Percentiles rank a stretch among this genome's conserved stretches.
phyloP scores from a whole-genome alignment of 64 coral and sea anemone genomes.

The Montipora foliosa region DNA sequence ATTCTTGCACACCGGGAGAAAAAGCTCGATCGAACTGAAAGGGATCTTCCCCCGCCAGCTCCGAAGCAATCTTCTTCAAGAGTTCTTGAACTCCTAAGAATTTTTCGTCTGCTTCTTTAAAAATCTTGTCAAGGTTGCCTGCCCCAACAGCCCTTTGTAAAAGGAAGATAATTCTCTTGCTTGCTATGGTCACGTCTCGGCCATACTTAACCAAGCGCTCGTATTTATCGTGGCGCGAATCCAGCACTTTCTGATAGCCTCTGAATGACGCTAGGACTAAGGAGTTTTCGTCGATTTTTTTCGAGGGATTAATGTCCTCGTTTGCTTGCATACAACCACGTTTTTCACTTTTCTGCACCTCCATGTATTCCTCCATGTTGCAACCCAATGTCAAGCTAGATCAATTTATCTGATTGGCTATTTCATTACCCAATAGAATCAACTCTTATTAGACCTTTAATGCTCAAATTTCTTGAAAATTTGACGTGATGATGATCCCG shows the following conservation, averaged over 20 bases:
- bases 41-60: conserved; percentile 64
- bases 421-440: no score
- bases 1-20: conserved; percentile 72
- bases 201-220: conserved; percentile 73
- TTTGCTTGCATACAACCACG: no score
- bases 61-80: conserved; percentile 67
- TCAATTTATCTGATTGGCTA: no score
- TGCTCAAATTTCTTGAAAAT: no score
- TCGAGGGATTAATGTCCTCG: background rate
- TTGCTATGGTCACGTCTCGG: conserved; percentile 72
- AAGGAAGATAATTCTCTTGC: conserved; percentile 62
- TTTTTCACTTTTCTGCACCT: no score
- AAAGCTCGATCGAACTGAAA: conserved; percentile 57
- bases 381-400: no score
- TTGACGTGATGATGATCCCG: no score
- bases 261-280: conserved; percentile 53
- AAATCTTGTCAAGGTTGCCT: conserved; percentile 28
- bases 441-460: no score
- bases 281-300: conserved; percentile 53
- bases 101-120: conserved; percentile 67
- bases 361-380: no score
- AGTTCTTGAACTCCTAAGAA: conserved; percentile 53
- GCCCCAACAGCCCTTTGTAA: conserved; percentile 53
- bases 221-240: conserved; percentile 65
- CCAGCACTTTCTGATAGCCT: conserved; percentile 47